Conservation (phyloP, 1,140 invertebrate species). For the Camponotus pennsylvanicus region DNA sequence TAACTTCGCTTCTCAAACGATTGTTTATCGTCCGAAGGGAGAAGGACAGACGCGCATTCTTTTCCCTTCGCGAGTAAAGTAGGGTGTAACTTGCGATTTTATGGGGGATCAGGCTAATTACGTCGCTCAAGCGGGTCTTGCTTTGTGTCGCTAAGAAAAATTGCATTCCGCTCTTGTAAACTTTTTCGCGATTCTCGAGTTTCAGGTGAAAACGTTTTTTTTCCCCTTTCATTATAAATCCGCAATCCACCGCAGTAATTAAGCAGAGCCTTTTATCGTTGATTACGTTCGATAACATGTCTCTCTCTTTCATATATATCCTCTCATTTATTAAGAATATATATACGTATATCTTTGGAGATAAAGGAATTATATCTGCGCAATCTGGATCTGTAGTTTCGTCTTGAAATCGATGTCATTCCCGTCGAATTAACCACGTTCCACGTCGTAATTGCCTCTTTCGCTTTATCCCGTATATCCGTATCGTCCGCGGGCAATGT, state of each 20-base stretch:
- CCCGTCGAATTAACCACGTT: slow-evolving; percentile 4
- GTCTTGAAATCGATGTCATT: slow-evolving; percentile 3
- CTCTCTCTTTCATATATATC: too few species aligned
- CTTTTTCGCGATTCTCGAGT: background rate
- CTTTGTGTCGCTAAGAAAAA: slow-evolving; percentile 32
- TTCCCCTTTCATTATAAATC: background rate
- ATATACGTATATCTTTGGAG: background rate
- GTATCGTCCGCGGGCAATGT: slow-evolving; percentile 27
- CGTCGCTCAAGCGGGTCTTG: slow-evolving; percentile 30
- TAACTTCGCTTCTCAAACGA: slow-evolving; percentile 71
- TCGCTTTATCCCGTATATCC: background rate
- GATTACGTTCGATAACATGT: background rate
- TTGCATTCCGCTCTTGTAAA: background rate
- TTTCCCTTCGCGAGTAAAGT: slow-evolving; percentile 20
- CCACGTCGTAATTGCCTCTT: slow-evolving; percentile 9
- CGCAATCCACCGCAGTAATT: background rate
- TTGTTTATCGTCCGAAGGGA: slow-evolving; percentile 67
- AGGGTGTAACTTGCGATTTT: slow-evolving; percentile 43
- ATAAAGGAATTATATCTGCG: background rate
- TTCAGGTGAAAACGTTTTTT: background rate
- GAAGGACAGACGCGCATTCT: slow-evolving; percentile 60
- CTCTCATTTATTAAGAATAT: too few species aligned
- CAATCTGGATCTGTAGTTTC: background rate
- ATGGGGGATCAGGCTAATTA: slow-evolving; percentile 26
- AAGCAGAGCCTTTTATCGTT: background rate